Percentiles rank a stretch among this genome's conserved stretches.
Evolutionary conservation across 2,888 invertebrate genomes (phyloP).

Genomic region (Drosophila paramelanica): DNA sequence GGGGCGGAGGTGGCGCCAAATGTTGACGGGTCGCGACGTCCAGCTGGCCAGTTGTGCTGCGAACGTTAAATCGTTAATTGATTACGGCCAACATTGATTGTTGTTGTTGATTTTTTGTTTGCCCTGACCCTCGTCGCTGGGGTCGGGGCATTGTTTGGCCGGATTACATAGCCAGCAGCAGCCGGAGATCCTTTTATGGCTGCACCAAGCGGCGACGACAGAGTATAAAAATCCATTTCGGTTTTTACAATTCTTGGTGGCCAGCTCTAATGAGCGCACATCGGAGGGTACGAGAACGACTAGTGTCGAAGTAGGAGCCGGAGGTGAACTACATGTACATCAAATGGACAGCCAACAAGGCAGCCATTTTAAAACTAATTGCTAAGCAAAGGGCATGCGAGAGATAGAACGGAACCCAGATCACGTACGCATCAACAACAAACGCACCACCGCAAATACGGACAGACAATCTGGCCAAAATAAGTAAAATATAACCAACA

Average conservation of each 20-base stretch:
- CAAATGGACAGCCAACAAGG: slow-evolving; percentile 37
- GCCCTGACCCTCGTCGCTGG: background rate
- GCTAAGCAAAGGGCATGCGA: slow-evolving; percentile 77
- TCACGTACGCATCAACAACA: slow-evolving; percentile 79
- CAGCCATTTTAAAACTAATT: slow-evolving; percentile 77
- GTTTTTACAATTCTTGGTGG: slow-evolving; percentile 57
- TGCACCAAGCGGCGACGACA: slow-evolving; percentile 40
- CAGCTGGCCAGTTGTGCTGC: slow-evolving; percentile 54
- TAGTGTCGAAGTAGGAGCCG: background rate
- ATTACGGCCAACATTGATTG: slow-evolving; percentile 81
- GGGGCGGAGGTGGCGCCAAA: slow-evolving; percentile 55
- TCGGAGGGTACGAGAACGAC: slow-evolving; percentile 9
- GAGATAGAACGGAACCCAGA: slow-evolving; percentile 57
- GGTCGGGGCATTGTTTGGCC: slow-evolving; percentile 41
- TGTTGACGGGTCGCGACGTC: slow-evolving; percentile 59
- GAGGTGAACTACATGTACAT: slow-evolving; percentile 12
- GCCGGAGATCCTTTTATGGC: slow-evolving; percentile 40
- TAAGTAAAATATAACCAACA: slow-evolving; percentile 40
- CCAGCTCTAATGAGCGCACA: slow-evolving; percentile 65
- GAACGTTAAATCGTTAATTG: slow-evolving; percentile 81
- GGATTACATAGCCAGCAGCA: slow-evolving; percentile 38
- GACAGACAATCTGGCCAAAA: slow-evolving; percentile 77
- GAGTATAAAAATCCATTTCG: slow-evolving; percentile 55
- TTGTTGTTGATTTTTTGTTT: slow-evolving; percentile 68
- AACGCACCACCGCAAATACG: slow-evolving; percentile 66